Base-by-base conservation (phyloP, 2,888 invertebrate genomes). In the Stenichneumon culpator region DNA sequence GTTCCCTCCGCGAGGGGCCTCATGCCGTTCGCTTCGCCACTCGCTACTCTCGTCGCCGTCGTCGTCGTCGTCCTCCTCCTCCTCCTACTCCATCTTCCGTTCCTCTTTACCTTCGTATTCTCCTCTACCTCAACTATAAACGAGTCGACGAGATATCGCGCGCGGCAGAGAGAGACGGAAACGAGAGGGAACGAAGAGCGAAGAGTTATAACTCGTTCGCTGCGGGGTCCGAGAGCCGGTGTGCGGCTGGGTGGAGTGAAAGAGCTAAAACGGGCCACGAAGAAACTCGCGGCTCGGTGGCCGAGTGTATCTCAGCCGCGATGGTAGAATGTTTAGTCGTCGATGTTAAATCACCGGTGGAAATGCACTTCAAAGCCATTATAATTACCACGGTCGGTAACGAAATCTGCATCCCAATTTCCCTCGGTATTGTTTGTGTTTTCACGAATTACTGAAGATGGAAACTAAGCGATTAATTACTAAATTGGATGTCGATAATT, bases 1-100 rank as follows among this genome's bases (percentile, higher is more conserved):
- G 79, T 86, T 75, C 83, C 72, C 86, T 79, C 80, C 84, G 57
- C 70, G 82, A 74, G 86, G 83, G 84, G 84, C 88, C 69, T 84
- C 82, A 69, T 52, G 54, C 69, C 57, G 44, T 47, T 74, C 57
- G 54, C 63, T 68, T 68, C 69, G 74, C 82, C 67, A 79, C 78
- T 79, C 68, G 57, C 65, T 39, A 50, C 63, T 57, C 68, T 79
- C 83, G 78, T 84, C 84, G 73, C 79, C 69, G 72, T 74, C 83
- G 79, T 52, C 86, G 74, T 82, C 86, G 32, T 77, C 47, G 14
- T 84, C 84, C 54, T 84, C 84, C 78, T 72, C 78, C 82, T 72
- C 50, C 74, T 79, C 50, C 70, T 82, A 52, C 77, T 81, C 68
- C 81, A 68, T 78, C 77, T 73, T 77, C 65, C 60, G 57, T 69